Base-by-base conservation (phyloP, 2,888 invertebrate genomes). In the Drosophila algonquin region DNA sequence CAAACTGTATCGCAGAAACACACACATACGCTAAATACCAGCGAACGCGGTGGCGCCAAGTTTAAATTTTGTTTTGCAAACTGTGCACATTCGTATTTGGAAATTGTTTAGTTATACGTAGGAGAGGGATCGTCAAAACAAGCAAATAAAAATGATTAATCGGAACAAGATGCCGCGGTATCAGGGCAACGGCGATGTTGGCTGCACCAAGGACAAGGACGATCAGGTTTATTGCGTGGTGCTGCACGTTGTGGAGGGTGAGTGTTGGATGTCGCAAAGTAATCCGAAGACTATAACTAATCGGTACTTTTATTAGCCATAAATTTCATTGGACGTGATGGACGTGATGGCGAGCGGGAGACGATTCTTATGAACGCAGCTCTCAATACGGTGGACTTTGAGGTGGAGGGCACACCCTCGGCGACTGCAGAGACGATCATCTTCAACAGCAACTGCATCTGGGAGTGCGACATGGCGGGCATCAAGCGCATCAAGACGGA, bases 381-480 rank as follows among this genome's bases (percentile, higher is more conserved):
- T 47, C 90, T 95, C 4, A 94, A 95, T 92, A 94, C 94, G 1
- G 94, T 95, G 76, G 94, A 94, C 87, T 91, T 95, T 80, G 95
- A 96, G 91, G 95, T 96, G 0, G 95, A 96, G 85, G 93, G 94
- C 14, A 93, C 94, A 9, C 93, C 94, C 2, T 93, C 95, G 0
- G 93, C 93, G 35, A 93, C 94, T 53, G 92, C 93, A 62, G 85
- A 87, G 55, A 75, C 87, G 1, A 95, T 95, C 1, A 92, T 93
- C 51, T 96, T 96, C 89, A 94, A 95, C 74, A 95, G 95, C 24
- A 95, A 96, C 90, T 93, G 96, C 62, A 94, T 96, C 57, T 97
- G 96, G 96, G 96, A 96, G 91, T 95, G 95, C 3, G 95, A 95
- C 79, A 95, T 95, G 91, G 94, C 94, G 79, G 93, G 94, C 68